Evolutionary conservation across 2,797 vertebrate species (phyloP), one percentile per base, ranked within the genome.

Genomic region (Lindbergichthys nudifrons): DNA sequence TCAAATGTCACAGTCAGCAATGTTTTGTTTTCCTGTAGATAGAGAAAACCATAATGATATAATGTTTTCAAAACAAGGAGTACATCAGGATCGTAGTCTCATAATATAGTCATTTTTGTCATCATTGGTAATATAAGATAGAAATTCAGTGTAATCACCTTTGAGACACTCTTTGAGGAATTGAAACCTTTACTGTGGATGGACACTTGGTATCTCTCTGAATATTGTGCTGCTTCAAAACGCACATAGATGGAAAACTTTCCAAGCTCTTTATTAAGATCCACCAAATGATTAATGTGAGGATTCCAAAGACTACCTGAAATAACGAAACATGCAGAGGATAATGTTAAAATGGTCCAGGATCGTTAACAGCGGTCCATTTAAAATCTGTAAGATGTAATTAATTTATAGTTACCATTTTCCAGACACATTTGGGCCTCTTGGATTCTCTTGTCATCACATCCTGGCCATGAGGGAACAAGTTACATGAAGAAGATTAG

Each of bases 281-380:
- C 78, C 23, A 85, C 48, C 39, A 18, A 0, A 57, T 64, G 9
- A 0, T 42, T 67, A 48, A 92, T 71, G 9, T 54, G 16, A 41
- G 75, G 90, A 60, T 85, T 26, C 94, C 94, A 95, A 0, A 87
- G 65, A 77, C 90, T 93, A 0, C 92, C 94, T 95, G 79, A 62
- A 83, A 85, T 21, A 21, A 78, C 3, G 73, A 45, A 59, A 30
- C 36, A 79, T 15, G 3, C 16, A 32, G 26, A 70, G 5, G 4
- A 53, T n/a, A 59, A 13, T 21, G 6, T 26, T 7, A 5, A 4
- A 1, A 23, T 9, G 4, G 8, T 23, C 4, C 48, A 43, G 11
- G 1, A 16, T 61, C 18, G 66, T 8, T 64, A 5, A 7, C 3
- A 57, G 2, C 10, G 5, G 11, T 16, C 48, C 1, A 63, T 52